Evolutionary conservation across 1,140 invertebrate species (phyloP).

Genomic region (Trichomalopsis sarcophagae): DNA sequence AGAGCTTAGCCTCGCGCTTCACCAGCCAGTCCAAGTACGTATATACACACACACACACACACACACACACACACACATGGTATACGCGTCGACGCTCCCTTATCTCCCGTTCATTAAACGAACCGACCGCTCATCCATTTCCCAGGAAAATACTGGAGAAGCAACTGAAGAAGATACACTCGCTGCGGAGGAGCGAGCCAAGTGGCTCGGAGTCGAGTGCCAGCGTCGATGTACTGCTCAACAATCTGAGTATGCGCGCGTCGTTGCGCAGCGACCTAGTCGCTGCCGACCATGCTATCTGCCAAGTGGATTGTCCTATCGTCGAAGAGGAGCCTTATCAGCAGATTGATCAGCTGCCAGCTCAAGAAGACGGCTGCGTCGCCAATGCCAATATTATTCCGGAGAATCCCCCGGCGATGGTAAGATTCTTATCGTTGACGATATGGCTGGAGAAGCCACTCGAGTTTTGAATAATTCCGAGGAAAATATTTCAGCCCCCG

Average conservation of each 20-base stretch:
- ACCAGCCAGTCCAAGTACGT: constrained; percentile 57
- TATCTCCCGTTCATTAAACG: background rate
- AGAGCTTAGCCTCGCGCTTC: constrained; percentile 58
- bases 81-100: background rate
- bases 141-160: constrained; percentile 55
- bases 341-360: constrained; percentile 6
- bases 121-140: background rate
- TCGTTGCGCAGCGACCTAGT: constrained; percentile 66
- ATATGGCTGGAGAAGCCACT: background rate
- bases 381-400: constrained; percentile 1
- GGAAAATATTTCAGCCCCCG: background rate
- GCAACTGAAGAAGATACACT: constrained; percentile 60
- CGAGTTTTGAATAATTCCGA: background rate
- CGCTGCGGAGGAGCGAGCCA: constrained; percentile 62
- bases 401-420: background rate
- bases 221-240: constrained; percentile 66
- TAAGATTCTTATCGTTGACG: background rate
- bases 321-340: constrained; percentile 20
- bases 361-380: background rate
- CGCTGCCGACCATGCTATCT: constrained; percentile 60
- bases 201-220: constrained; percentile 64
- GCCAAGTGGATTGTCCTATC: constrained; percentile 59
- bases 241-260: constrained; percentile 66
- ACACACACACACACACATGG: too few relatives aligned
- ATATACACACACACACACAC: background rate